Evolutionary conservation across 2,888 invertebrate genomes (phyloP).

Genomic region (Parnassius mnemosyne): DNA sequence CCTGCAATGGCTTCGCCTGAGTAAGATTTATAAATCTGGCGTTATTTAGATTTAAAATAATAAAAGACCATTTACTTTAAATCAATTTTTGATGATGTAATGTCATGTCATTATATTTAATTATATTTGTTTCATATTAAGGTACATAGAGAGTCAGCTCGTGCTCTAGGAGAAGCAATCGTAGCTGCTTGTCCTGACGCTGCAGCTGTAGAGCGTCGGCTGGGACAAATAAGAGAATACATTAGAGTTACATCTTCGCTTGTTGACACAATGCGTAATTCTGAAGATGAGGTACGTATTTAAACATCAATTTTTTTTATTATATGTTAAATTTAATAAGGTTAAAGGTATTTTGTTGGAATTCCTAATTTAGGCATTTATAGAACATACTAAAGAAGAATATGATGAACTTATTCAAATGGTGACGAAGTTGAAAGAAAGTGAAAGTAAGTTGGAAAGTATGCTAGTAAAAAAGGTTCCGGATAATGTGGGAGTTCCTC

Average conservation of each 20-base stretch:
- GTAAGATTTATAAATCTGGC: no score
- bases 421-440: conserved; percentile 85
- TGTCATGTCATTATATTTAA: neutral
- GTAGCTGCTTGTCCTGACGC: conserved; percentile 82
- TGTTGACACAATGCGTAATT: conserved; percentile 85
- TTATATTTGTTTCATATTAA: conserved; percentile 30
- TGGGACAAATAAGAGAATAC: conserved; percentile 87
- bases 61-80: no score
- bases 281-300: conserved; percentile 83
- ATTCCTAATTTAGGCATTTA: conserved; percentile 70
- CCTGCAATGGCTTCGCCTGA: no score
- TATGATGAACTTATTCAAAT: conserved; percentile 83
- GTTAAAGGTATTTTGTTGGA: conserved; percentile 34
- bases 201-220: conserved; percentile 84
- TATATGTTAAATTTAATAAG: conserved; percentile 5
- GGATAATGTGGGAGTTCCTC: conserved; percentile 62
- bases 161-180: conserved; percentile 70
- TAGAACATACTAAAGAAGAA: conserved; percentile 77
- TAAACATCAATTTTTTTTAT: conserved; percentile 26
- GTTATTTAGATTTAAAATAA: no score
- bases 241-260: conserved; percentile 85
- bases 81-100: neutral
- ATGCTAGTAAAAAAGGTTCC: conserved; percentile 68
- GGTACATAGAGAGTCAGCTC: conserved; percentile 68
- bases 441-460: conserved; percentile 83